Conservation (phyloP, 2,797 vertebrate genomes). For the Rhinoraja longicauda region DNA sequence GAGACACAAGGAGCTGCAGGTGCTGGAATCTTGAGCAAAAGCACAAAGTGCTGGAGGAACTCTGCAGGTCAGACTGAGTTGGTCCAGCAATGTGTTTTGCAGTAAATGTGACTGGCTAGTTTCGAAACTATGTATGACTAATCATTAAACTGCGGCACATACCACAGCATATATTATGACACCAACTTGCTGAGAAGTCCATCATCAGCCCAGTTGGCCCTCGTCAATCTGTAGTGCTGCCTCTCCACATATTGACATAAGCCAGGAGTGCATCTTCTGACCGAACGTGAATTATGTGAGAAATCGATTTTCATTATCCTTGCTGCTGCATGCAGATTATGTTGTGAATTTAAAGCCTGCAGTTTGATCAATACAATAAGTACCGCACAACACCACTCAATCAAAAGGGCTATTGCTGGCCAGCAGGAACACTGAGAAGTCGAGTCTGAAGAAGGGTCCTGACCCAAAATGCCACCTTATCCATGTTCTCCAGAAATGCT, state of each 20-base stretch:
- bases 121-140: background rate
- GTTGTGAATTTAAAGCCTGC: background rate
- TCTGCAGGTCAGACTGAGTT: too few relatives aligned
- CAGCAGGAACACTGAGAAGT: background rate
- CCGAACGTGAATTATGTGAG: background rate
- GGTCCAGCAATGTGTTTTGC: too few relatives aligned
- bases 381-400: background rate
- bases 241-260: background rate
- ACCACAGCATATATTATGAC: background rate
- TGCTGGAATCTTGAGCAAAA: too few relatives aligned
- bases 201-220: background rate
- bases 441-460: too few relatives aligned
- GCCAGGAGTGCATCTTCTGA: background rate
- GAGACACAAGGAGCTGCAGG: too few relatives aligned
- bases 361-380: constrained; percentile 19
- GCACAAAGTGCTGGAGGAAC: too few relatives aligned
- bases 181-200: background rate
- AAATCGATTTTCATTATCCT: background rate
- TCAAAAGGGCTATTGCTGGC: background rate
- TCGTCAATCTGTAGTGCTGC: background rate
- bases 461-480: too few relatives aligned
- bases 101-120: background rate
- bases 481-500: too few relatives aligned
- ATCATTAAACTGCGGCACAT: background rate
- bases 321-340: background rate